phyloP scores from a whole-genome alignment of 2,113 vertebrate genomes.

The Coryphaenoides rupestris region DNA sequence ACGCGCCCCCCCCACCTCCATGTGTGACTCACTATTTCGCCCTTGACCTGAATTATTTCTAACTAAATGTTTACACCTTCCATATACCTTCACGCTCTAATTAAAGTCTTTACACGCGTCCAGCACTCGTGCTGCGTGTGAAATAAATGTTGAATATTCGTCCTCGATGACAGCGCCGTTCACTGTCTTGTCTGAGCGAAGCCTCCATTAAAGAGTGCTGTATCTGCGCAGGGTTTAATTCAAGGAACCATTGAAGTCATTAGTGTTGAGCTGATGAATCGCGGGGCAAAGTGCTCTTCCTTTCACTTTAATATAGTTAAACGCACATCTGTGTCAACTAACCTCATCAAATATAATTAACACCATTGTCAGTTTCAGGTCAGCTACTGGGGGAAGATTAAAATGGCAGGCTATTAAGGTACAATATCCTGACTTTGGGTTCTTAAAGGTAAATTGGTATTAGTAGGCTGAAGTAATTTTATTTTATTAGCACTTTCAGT shows the following conservation, averaged over 20 bases:
- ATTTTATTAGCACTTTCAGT: not conserved
- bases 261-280: conserved; percentile 61
- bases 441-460: conserved; percentile 17
- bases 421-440: conserved; percentile 41
- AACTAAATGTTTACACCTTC: too few relatives aligned
- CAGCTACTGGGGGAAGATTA: conserved; percentile 26
- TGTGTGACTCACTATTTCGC: too few relatives aligned
- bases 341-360: conserved; percentile 73
- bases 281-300: conserved; percentile 49
- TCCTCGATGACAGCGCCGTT: conserved; percentile 1
- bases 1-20: too few relatives aligned
- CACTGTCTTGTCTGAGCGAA: conserved; percentile 1
- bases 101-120: not conserved
- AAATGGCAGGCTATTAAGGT: conserved; percentile 35
- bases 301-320: conserved; percentile 65
- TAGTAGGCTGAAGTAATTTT: not conserved
- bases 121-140: not conserved
- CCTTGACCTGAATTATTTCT: too few relatives aligned
- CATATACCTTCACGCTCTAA: too few relatives aligned
- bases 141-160: not conserved
- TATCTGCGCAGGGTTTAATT: conserved; percentile 47
- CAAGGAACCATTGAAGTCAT: conserved; percentile 64
- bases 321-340: conserved; percentile 65
- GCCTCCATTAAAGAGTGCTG: conserved; percentile 37
- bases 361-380: conserved; percentile 68